Base-by-base conservation (phyloP, 2,113 vertebrate species). In the Ptilonorhynchus violaceus region DNA sequence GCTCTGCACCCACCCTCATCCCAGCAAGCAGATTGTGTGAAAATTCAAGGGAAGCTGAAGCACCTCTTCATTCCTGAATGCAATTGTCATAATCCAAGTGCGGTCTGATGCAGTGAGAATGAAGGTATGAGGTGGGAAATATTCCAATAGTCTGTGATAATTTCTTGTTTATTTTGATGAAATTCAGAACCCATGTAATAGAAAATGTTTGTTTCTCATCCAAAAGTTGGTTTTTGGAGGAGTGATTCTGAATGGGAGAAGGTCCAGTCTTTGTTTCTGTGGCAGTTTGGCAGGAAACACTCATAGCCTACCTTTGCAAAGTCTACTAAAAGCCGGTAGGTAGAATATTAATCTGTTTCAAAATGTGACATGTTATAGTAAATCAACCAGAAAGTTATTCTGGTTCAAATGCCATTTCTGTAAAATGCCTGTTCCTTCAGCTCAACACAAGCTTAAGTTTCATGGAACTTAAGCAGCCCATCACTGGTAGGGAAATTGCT, bases 251-350 rank as follows among this genome's bases (percentile, higher is more conserved):
- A 28, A 10, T 59, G 47, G 55, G 64, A 94, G 77, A 70, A 89
- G 52, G 25, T 81, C 37, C 72, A 84, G 68, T 53, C 68, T 90
- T 88, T 82, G 7, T 86, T 68, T 87, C 30, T 64, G 33, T 82
- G 75, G n/a, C 69, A 95, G 77, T 28, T 81, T 92, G 78, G 72
- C 52, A 93, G 82, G 62, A 92, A 92, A 18, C 35, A 72, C 56
- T 84, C 8, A 2, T 15, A 78, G 46, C 6, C n/a, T 24, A 74
- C 37, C 42, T 91, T 91, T 84, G 37, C 27, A 95, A 93, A 92
- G 85, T 42, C 77, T 67, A 39, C 30, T 89, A 72, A 89, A 93
- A 70, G 37, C 14, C 47, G 59, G 30, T 74, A 35, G 8, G 18
- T 81, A 63, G 50, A 80, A 69, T 85, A 85, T 35, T 41, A 84